These are phyloP conservation scores for Cuculus canorus DNA, from an alignment of 2,797 vertebrate genomes.

Conservation along the genomic window DNA sequence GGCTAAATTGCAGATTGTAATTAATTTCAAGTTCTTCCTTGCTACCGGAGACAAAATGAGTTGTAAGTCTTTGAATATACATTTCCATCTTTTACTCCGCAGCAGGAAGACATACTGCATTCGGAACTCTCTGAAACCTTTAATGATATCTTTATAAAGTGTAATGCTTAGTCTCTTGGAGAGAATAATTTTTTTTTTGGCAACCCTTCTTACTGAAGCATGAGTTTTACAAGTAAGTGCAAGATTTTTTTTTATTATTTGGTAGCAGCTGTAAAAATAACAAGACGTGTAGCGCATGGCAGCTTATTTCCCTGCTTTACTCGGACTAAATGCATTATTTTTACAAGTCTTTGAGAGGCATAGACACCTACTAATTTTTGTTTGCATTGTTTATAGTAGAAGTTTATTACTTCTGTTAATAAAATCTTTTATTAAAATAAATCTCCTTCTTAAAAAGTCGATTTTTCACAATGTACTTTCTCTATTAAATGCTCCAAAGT, in stretches of 20 bases:
- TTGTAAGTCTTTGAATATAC: neutral
- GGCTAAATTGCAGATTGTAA: neutral
- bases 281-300: rapidly evolving
- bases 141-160: neutral
- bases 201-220: neutral
- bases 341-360: neutral
- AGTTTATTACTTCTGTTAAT: neutral
- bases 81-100: neutral
- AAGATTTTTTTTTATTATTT: neutral
- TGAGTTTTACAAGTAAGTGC: neutral
- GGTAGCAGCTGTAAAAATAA: neutral
- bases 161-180: neutral
- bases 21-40: neutral
- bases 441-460: neutral
- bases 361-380: neutral
- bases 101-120: neutral
- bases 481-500: neutral
- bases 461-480: neutral
- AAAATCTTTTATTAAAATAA: neutral
- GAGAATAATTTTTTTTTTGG: neutral
- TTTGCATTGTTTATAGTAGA: neutral
- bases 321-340: neutral
- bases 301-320: neutral
- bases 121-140: neutral
- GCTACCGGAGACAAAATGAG: neutral